These are phyloP conservation scores for Mechanitis mazaeus DNA, from an alignment of 2,888 invertebrate species.

Conservation along the genomic window DNA sequence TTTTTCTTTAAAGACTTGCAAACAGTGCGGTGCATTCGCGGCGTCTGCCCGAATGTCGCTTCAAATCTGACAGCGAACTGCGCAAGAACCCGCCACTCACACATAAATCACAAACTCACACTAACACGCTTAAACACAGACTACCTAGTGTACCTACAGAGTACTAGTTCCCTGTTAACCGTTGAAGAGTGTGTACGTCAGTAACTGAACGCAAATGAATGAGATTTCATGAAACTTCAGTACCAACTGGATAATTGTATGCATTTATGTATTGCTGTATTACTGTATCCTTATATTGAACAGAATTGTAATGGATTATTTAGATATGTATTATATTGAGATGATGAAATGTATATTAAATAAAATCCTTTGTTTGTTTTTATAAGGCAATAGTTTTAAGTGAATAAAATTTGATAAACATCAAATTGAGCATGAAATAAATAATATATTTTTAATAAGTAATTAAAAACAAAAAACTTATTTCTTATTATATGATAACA, in stretches of 20 bases:
- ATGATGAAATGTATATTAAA: too few species aligned
- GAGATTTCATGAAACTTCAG: conserved; percentile 3
- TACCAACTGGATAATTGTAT: conserved; percentile 5
- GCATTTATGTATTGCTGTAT: neutral
- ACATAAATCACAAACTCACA: conserved; percentile 3
- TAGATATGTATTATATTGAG: neutral
- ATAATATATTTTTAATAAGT: too few species aligned
- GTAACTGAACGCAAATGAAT: conserved; percentile 2
- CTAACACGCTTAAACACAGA: neutral
- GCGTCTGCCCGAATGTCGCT: conserved; percentile 2
- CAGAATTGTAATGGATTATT: neutral
- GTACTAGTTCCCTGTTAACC: conserved; percentile 3
- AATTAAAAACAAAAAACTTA: too few species aligned
- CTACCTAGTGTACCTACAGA: conserved; percentile 5
- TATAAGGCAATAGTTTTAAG: too few species aligned
- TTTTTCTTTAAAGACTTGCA: neutral
- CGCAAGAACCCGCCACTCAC: conserved; percentile 6
- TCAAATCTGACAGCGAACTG: conserved; percentile 1
- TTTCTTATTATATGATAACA: too few species aligned
- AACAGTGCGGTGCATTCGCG: neutral
- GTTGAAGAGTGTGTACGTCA: conserved; percentile 6
- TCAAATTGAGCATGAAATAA: too few species aligned
- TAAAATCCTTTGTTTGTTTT: too few species aligned
- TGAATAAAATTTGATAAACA: too few species aligned
- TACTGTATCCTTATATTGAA: neutral